phyloP scores from a whole-genome alignment of 2,113 vertebrate species.

The Sphyrna mokarran region DNA sequence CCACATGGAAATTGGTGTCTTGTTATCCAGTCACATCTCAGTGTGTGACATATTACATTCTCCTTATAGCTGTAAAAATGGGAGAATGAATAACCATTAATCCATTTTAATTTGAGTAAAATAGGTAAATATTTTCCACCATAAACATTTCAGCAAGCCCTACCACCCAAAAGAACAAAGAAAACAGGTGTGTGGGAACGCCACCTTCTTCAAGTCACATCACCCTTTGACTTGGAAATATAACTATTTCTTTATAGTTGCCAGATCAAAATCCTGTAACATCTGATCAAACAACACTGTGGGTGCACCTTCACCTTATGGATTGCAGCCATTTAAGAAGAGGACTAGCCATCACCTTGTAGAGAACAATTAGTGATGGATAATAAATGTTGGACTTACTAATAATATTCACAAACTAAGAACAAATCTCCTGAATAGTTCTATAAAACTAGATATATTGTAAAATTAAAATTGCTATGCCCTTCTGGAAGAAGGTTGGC shows the following conservation, averaged over 20 bases:
- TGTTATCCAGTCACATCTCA: not conserved
- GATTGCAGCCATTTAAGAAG: not conserved
- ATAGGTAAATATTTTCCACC: not conserved
- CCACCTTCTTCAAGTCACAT: not conserved
- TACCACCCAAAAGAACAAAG: not conserved
- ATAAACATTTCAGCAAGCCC: conserved; percentile 43
- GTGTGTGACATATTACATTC: not conserved
- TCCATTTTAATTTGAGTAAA: not conserved
- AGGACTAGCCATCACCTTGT: not conserved
- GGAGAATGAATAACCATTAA: not conserved
- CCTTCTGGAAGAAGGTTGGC: conserved; percentile 36
- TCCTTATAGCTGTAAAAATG: not conserved
- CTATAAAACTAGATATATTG: conserved; percentile 40
- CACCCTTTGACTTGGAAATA: not conserved
- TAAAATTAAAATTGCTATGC: conserved; percentile 45
- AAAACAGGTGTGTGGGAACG: not conserved
- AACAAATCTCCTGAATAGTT: conserved; percentile 38
- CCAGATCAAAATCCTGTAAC: not conserved
- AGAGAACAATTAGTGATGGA: not conserved
- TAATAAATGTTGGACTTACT: not conserved
- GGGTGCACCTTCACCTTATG: not conserved
- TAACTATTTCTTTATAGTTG: not conserved
- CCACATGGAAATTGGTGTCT: not conserved
- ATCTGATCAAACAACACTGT: not conserved
- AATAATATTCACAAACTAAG: not conserved